Evolutionary conservation across 1,140 invertebrate genomes (phyloP).

Genomic region (Drosophila biarmipes): DNA sequence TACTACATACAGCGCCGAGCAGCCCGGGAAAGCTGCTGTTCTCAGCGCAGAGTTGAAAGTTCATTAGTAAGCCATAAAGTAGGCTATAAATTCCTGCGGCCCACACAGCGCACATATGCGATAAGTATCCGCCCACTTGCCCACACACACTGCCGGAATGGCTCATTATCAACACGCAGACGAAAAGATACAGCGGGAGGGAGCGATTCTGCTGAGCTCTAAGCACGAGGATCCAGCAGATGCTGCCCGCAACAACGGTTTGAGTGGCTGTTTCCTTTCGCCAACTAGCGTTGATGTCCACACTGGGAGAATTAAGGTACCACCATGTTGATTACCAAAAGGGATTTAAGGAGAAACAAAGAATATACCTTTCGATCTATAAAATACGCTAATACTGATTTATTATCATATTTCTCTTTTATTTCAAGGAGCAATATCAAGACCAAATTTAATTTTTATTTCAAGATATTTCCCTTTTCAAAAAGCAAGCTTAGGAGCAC

Average conservation of each 20-base stretch:
- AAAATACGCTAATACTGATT: too few relatives aligned
- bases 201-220: conserved; percentile 47
- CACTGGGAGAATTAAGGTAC: not conserved
- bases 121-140: conserved; percentile 45
- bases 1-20: not conserved
- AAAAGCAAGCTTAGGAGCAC: too few relatives aligned
- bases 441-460: too few relatives aligned
- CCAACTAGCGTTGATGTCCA: conserved; percentile 27
- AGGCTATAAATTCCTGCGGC: conserved; percentile 72
- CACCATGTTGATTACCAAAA: too few relatives aligned
- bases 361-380: not conserved
- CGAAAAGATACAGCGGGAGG: conserved; percentile 1
- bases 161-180: conserved; percentile 71
- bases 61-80: conserved; percentile 83
- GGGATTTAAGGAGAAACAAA: not conserved
- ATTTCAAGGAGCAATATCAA: too few relatives aligned
- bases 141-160: conserved; percentile 37
- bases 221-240: conserved; percentile 45
- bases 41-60: conserved; percentile 68
- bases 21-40: conserved; percentile 5
- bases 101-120: conserved; percentile 44
- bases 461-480: too few relatives aligned
- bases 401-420: too few relatives aligned
- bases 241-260: conserved; percentile 53
- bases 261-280: conserved; percentile 70